A percentile compares a stretch with the other conserved stretches of the same genome.
These are phyloP conservation scores for Rhizomys pruinosus DNA, from an alignment of 2,113 vertebrate genomes.

Conservation along the genomic window DNA sequence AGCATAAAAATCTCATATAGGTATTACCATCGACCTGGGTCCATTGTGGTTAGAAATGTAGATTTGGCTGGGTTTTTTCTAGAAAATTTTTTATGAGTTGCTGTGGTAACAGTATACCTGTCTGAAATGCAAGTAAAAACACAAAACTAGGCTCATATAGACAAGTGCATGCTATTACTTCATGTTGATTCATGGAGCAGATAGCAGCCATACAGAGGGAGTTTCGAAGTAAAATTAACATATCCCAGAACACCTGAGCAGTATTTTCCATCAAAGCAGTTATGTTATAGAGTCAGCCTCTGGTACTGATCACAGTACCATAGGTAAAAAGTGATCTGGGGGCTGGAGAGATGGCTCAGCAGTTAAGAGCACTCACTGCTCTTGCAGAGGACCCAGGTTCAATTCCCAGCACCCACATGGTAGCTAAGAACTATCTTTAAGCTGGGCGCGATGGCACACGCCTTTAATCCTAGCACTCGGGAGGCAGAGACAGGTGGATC, in stretches of 20 bases:
- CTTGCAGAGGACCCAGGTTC: too few relatives aligned
- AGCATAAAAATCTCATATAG: background rate
- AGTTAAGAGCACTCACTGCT: too few relatives aligned
- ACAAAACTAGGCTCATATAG: background rate
- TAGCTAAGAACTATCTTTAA: too few relatives aligned
- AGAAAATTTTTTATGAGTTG: slow-evolving; percentile 47
- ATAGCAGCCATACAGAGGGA: background rate
- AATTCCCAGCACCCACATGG: too few relatives aligned
- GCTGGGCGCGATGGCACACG: too few relatives aligned
- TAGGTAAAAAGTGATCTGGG: background rate
- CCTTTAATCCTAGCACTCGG: too few relatives aligned
- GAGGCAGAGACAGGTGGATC: too few relatives aligned
- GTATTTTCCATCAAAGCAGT: background rate
- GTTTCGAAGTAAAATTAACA: slow-evolving; percentile 13
- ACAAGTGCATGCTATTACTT: background rate
- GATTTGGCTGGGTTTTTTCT: slow-evolving; percentile 46
- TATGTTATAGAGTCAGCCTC: background rate
- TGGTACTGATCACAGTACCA: background rate
- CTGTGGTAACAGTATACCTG: slow-evolving; percentile 51
- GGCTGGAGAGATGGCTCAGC: too few relatives aligned
- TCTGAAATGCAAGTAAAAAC: slow-evolving; percentile 52
- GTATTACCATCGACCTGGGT: background rate
- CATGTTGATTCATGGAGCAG: background rate
- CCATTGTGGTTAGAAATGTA: slow-evolving; percentile 18
- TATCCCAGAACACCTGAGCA: background rate